phyloP scores from a whole-genome alignment of 2,797 vertebrate genomes.

The Pseudocheirus occidentalis region DNA sequence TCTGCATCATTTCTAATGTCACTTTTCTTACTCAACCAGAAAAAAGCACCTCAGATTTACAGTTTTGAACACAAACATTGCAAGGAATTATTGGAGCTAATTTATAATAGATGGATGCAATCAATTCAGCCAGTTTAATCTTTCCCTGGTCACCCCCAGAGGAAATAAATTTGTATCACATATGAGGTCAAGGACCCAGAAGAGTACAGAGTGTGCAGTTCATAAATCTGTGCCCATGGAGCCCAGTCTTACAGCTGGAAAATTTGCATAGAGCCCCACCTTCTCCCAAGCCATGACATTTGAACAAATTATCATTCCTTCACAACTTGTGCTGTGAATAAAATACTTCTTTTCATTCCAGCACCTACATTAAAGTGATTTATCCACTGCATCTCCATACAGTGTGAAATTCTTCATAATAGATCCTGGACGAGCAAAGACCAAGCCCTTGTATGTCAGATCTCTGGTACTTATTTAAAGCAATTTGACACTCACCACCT shows the following conservation, averaged over 20 bases:
- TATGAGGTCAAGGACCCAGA: slow-evolving; percentile 68
- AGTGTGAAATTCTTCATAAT: neutral
- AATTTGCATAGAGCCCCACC: slow-evolving; percentile 50
- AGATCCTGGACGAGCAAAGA: neutral
- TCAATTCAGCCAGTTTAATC: slow-evolving; percentile 60
- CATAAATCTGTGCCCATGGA: slow-evolving; percentile 62
- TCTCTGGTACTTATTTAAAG: neutral
- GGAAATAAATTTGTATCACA: slow-evolving; percentile 61
- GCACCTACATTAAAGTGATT: slow-evolving; percentile 23
- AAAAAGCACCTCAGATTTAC: slow-evolving; percentile 19
- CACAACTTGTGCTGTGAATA: slow-evolving; percentile 30
- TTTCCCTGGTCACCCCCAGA: slow-evolving; percentile 60
- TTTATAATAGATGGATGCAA: slow-evolving; percentile 47
- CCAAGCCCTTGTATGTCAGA: neutral
- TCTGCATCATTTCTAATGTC: slow-evolving; percentile 26
- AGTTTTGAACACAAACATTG: neutral
- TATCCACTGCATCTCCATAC: slow-evolving; percentile 45
- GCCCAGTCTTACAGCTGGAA: slow-evolving; percentile 53
- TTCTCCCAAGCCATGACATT: slow-evolving; percentile 74
- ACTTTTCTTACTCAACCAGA: slow-evolving; percentile 45
- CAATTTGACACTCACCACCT: neutral
- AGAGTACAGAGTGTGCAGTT: slow-evolving; percentile 66
- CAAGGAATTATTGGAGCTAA: slow-evolving; percentile 30
- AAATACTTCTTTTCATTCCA: slow-evolving; percentile 43
- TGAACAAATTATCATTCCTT: slow-evolving; percentile 73